Conservation (phyloP, 2,113 vertebrate species). For the Haemorhous mexicanus region DNA sequence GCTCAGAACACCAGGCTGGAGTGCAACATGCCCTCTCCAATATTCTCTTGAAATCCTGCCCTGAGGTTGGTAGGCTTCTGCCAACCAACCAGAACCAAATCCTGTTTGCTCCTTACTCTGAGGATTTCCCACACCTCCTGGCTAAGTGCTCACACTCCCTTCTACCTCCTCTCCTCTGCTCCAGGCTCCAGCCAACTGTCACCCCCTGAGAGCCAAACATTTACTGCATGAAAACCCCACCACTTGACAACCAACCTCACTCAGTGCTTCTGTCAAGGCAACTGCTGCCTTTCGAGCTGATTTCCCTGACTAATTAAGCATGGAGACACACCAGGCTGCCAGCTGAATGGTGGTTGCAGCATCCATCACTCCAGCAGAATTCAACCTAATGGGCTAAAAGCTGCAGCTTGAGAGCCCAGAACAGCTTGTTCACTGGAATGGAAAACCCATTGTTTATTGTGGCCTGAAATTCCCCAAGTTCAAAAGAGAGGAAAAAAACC, state of each 20-base stretch:
- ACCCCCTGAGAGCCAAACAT: not conserved
- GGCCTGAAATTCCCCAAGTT: conserved; percentile 4
- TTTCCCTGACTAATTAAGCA: conserved; percentile 46
- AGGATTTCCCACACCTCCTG: not conserved
- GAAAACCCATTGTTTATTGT: not conserved
- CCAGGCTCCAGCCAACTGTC: not conserved
- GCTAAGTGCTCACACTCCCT: not conserved
- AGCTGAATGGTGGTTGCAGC: not conserved
- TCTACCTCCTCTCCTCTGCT: not conserved
- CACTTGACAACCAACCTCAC: not conserved
- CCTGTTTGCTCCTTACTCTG: not conserved
- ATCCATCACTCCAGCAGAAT: conserved; percentile 17
- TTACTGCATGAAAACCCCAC: not conserved
- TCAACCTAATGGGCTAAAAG: conserved; percentile 3
- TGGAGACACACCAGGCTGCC: conserved; percentile 6
- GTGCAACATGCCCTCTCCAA: not conserved
- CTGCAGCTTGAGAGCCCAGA: not conserved
- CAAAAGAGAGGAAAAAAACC: not conserved
- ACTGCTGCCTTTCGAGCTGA: conserved; percentile 31
- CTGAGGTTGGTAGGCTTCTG: not conserved
- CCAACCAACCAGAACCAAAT: not conserved
- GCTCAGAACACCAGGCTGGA: not conserved
- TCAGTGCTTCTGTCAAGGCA: conserved; percentile 18
- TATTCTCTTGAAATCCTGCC: not conserved
- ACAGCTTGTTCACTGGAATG: not conserved